Base-by-base conservation (phyloP, 1,140 invertebrate species). In the Solen grandis region DNA sequence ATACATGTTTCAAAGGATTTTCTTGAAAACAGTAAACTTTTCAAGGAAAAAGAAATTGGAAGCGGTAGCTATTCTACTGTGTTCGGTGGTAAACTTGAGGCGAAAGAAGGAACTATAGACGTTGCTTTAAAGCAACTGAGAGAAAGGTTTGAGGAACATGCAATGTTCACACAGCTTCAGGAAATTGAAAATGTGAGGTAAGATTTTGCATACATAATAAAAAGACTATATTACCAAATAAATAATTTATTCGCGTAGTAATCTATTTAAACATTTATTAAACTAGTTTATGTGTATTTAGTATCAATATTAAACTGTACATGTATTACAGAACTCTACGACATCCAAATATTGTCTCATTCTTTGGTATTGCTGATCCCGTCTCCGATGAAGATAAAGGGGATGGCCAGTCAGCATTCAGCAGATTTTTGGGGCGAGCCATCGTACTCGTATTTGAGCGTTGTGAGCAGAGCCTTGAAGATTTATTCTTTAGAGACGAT, bases 121-220 rank as follows among this genome's bases (percentile, higher is more conserved):
- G 82, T 79, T 8, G 85, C 85, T 19, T 29, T 86, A 8, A 86
- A 86, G 14, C 46, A 57, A 33, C 25, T 84, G 22, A 80, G 66
- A 31, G 41, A 46, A 29, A 54, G 66, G 27, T 22, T 82, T 14
- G 62, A 66, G 27, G 31, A n/a, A 14, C 35, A 50, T 0, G 33
- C 84, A 14, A 70, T 70, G 19, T 77, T 80, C n/a, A 41, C 57
- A n/a, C 85, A 86, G 29, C 60, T 86, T 0, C 75, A 72, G 14
- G 85, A 86, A 46, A 69, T 82, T 0, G 68, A 72, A 31, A 54
- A 59, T n/a, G 25, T 80, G 35, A 72, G 68, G 77, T 80, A 36
- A 59, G 33, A 52, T n/a, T 52, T 52, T 14, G n/a, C 46, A 13
- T 52, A 52, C 13, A n/a, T 14, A 52, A 52, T 14, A 14, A 52